Conservation (phyloP, 1,140 invertebrate genomes). For the Trypoxylus dichotomus region DNA sequence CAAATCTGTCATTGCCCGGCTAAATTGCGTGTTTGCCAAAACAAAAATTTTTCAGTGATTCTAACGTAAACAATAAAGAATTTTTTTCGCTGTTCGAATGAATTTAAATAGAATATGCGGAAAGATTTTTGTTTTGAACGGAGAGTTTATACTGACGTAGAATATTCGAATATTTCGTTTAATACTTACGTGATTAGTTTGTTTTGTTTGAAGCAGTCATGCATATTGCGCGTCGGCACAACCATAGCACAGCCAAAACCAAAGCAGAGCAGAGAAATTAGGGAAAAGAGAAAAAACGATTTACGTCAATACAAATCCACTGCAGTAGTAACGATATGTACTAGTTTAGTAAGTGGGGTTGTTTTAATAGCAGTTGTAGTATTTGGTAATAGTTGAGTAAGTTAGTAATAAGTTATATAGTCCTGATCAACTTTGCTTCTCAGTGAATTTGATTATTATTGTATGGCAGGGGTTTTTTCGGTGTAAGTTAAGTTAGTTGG, state of each 20-base stretch:
- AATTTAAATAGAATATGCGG: not conserved
- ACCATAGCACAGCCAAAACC: constrained; percentile 68
- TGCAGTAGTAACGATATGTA: constrained; percentile 38
- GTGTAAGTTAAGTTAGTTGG: not conserved
- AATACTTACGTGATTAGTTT: constrained; percentile 74
- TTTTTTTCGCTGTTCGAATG: not conserved
- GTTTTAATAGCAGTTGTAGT: constrained; percentile 18
- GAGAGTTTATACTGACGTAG: constrained; percentile 10
- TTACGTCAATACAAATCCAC: constrained; percentile 55
- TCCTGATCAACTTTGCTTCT: constrained; percentile 50
- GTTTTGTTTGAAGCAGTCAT: constrained; percentile 68
- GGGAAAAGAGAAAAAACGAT: constrained; percentile 68
- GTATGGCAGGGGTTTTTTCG: not conserved
- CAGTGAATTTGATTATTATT: constrained; percentile 35
- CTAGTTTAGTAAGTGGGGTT: constrained; percentile 9
- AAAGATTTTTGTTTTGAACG: not conserved
- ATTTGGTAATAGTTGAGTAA: constrained; percentile 28
- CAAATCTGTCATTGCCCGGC: not conserved
- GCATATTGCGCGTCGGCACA: constrained; percentile 64
- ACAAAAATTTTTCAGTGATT: not conserved
- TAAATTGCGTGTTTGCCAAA: not conserved
- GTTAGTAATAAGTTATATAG: constrained; percentile 35
- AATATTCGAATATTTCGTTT: constrained; percentile 14
- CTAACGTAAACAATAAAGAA: no score
- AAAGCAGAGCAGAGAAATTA: constrained; percentile 76